These are phyloP conservation scores for Albula goreensis DNA, from an alignment of 2,113 vertebrate genomes.

Conservation along the genomic window DNA sequence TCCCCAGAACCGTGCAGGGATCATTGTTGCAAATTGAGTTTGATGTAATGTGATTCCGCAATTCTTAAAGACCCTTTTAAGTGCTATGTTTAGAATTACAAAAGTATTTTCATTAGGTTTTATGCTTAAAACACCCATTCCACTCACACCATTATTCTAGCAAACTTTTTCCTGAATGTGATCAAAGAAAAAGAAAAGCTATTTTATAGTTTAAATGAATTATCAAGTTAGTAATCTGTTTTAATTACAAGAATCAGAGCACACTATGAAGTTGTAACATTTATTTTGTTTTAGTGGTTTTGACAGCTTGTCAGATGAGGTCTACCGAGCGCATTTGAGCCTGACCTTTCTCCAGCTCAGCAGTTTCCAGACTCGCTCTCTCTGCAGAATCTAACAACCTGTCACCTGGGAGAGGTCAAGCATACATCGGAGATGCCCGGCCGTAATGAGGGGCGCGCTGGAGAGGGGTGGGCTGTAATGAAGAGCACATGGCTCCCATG, in stretches of 20 bases:
- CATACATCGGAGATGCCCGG: background rate
- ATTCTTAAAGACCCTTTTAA: conserved; percentile 5
- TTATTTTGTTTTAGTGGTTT: conserved; percentile 53
- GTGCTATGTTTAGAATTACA: background rate
- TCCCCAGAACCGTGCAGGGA: background rate
- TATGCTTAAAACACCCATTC: background rate
- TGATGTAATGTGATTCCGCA: conserved; percentile 6
- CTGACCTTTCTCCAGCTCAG: conserved; percentile 64
- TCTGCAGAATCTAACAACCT: conserved; percentile 3
- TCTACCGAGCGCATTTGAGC: conserved; percentile 39
- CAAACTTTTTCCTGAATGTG: background rate
- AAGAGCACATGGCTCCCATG: background rate
- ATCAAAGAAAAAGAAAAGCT: background rate
- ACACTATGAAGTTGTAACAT: conserved; percentile 45
- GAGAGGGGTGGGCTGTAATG: background rate
- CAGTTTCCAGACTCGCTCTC: conserved; percentile 13
- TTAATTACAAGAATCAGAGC: background rate
- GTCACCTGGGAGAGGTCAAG: conserved; percentile 14
- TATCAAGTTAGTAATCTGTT: background rate
- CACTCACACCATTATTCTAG: no score
- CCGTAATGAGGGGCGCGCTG: background rate
- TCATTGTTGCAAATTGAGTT: conserved; percentile 13
- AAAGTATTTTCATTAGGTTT: background rate
- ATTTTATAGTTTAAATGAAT: background rate
- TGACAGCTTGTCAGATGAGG: conserved; percentile 61